A percentile compares a stretch with the other conserved stretches of the same genome.
Evolutionary conservation across 2,888 invertebrate genomes (phyloP).

Genomic region (Seladonia tumulorum): DNA sequence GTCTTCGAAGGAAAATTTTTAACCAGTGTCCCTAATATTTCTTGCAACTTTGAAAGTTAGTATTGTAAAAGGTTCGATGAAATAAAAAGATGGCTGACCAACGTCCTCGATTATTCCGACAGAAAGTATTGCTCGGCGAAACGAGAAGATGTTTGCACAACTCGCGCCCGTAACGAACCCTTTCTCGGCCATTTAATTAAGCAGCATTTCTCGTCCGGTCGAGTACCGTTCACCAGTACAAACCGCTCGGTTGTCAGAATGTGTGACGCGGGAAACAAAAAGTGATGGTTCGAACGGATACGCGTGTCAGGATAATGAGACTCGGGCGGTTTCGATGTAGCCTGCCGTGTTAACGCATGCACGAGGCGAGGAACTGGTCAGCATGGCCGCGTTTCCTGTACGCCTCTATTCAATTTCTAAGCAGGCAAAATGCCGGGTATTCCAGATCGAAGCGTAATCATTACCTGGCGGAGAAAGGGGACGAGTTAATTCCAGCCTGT

Average conservation of each 20-base stretch:
- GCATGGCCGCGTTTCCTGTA: slow-evolving; percentile 73
- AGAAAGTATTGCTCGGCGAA: background rate
- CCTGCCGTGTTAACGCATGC: slow-evolving; percentile 18
- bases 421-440: slow-evolving; percentile 68
- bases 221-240: background rate
- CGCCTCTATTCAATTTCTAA: slow-evolving; percentile 75
- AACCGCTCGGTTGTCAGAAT: slow-evolving; percentile 23
- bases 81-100: background rate
- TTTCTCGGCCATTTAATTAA: slow-evolving; percentile 10
- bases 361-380: slow-evolving; percentile 50
- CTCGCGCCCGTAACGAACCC: background rate
- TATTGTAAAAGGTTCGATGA: too few species aligned
- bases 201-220: background rate
- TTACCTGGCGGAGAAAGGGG: slow-evolving; percentile 48
- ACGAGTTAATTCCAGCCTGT: slow-evolving; percentile 79
- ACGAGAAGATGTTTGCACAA: slow-evolving; percentile 3
- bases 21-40: background rate
- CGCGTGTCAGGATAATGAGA: slow-evolving; percentile 71
- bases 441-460: slow-evolving; percentile 60
- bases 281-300: slow-evolving; percentile 70
- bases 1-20: background rate
- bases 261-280: slow-evolving; percentile 46
- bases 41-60: background rate
- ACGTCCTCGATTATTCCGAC: background rate
- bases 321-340: slow-evolving; percentile 37